Base-by-base conservation (phyloP, 2,113 vertebrate genomes). In the Petrocephalus microphthalmus region DNA sequence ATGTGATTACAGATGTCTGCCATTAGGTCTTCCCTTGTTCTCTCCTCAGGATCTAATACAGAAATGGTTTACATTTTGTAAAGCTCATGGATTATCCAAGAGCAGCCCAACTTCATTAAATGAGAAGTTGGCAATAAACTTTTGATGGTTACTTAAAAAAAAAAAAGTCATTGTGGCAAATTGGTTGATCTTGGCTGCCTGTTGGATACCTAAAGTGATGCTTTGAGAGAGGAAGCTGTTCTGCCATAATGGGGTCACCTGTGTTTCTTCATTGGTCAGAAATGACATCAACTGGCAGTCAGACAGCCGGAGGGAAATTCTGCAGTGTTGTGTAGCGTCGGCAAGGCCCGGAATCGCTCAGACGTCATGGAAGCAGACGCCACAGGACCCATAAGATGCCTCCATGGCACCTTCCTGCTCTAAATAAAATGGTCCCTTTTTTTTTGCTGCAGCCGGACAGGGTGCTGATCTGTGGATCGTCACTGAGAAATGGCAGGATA, bases 11-110 rank as follows among this genome's bases (percentile, higher is more conserved):
- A 17, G n/a, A n/a, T 11, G 37, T 10, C 42, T 20, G 42, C 60
- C 57, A 64, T 51, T 37, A 60, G 53, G 47, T 54, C 47, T 81
- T 88, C 51, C 20, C 56, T 87, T 20, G 15, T 19, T 64, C 74
- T 78, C 87, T 84, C 42, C 22, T 29, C 52, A 86, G 78, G 84
- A 47, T 22, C 56, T 49, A 49, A 25, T 83, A 7, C 22, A 74
- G 0, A 74, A 17, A 37, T 37, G 11, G 67, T 17, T 74, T 74
- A 74, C 29, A 74, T 33, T 74, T 37, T 29, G 29, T 74, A 37
- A 15, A 37, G 60, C 22, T 86, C 33, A 2, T 22, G 7, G 33
- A 78, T 37, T 89, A 33, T 85, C 88, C 86, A 83, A 89, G 71
- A 90, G 54, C 84, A 29, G 42, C 22, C 47, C 13, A 10, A 25